phyloP scores from a whole-genome alignment of 1,140 invertebrate species.

The Sarcophaga peregrina region DNA sequence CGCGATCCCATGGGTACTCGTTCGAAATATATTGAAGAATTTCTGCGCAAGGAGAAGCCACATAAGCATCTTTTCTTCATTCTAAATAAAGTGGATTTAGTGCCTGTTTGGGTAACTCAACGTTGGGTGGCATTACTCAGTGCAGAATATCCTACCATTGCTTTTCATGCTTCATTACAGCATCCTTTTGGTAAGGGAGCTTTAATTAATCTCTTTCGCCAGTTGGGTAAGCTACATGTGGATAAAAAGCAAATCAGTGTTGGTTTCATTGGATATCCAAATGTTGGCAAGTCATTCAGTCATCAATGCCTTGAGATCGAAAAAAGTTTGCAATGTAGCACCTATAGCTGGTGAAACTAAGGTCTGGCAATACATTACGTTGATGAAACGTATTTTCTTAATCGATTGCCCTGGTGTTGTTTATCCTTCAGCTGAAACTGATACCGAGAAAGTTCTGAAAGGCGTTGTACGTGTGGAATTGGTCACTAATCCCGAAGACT shows the following conservation, averaged over 20 bases:
- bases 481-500: conserved; percentile 94
- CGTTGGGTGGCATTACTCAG: conserved; percentile 95
- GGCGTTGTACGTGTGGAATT: conserved; percentile 96
- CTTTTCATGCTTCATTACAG: conserved; percentile 97
- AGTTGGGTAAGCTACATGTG: conserved; percentile 94
- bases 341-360: conserved; percentile 99
- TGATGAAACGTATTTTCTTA: conserved; percentile 97
- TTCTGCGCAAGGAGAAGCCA: conserved; percentile 87
- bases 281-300: conserved; percentile 99
- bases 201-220: conserved; percentile 94
- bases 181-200: conserved; percentile 99
- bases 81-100: conserved; percentile 94
- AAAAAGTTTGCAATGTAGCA: conserved; percentile 98
- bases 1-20: conserved; percentile 95
- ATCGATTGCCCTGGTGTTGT: conserved; percentile 99
- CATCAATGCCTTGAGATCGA: conserved; percentile 94
- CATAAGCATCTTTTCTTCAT: conserved; percentile 96
- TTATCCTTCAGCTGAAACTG: conserved; percentile 91
- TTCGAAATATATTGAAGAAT: conserved; percentile 92
- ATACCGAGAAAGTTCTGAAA: conserved; percentile 96
- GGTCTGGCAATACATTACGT: conserved; percentile 99
- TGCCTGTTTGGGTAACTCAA: conserved; percentile 97
- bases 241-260: conserved; percentile 99
- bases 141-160: conserved; percentile 95
- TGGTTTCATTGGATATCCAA: conserved; percentile 99